Percentiles rank a stretch among this genome's conserved stretches.
These are phyloP conservation scores for Eumeta japonica DNA, from an alignment of 1,140 invertebrate species.

Conservation along the genomic window DNA sequence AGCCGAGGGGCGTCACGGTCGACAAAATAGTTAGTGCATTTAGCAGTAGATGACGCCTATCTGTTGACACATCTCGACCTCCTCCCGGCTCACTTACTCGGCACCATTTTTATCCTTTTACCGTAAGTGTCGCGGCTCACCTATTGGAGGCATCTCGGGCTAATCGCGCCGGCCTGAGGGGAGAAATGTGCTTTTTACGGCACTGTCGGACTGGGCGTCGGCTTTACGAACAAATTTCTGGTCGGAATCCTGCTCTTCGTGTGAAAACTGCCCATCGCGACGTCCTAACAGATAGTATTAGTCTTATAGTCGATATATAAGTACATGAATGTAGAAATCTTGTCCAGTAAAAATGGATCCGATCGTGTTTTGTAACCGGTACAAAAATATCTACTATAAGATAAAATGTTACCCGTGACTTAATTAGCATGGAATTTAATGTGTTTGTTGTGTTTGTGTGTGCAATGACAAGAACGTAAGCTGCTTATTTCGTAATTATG, in stretches of 20 bases:
- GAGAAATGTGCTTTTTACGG: background rate
- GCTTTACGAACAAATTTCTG: too few species aligned
- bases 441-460: too few species aligned
- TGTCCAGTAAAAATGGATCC: too few species aligned
- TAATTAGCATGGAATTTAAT: too few species aligned
- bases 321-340: too few species aligned
- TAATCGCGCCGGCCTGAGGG: background rate
- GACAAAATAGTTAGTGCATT: constrained; percentile 16
- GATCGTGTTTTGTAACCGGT: too few species aligned
- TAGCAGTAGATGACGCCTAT: constrained; percentile 14
- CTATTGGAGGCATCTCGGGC: background rate
- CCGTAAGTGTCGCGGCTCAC: constrained; percentile 6
- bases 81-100: constrained; percentile 2
- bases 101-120: constrained; percentile 19
- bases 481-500: too few species aligned
- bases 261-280: background rate
- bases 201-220: background rate
- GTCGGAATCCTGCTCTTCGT: background rate
- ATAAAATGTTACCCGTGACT: too few species aligned
- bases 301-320: too few species aligned
- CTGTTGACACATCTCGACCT: constrained; percentile 17
- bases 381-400: too few species aligned
- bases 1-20: constrained; percentile 5
- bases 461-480: too few species aligned
- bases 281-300: too few species aligned